Evolutionary conservation across 2,888 invertebrate genomes (phyloP), one percentile per base, ranked within the genome.

Genomic region (Drosophila stalkeri): DNA sequence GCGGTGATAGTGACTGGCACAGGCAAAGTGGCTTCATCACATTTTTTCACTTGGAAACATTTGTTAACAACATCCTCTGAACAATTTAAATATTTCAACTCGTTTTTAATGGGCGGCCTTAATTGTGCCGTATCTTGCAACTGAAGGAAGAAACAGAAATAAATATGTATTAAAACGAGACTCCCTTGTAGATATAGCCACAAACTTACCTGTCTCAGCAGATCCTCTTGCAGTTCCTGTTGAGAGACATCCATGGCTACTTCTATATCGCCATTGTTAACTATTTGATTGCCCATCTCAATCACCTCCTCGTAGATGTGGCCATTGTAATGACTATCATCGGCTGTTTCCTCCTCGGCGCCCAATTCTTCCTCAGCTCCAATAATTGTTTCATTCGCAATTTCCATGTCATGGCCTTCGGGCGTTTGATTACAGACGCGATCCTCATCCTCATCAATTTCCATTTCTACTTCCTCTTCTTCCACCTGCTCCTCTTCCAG

Each of bases 371-470:
- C 79, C 12, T 85, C 85, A 43, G 59, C 91, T 14, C 91, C 91
- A 61, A 92, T 91, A 20, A 90, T 80, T n/a, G 84, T 89, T 56
- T 80, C 85, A 7, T 64, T 60, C 14, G 56, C 68, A n/a, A 82
- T 73, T 49, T 70, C 75, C 37, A 86, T 74, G 35, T 75, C 82
- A 33, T 75, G 37, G 31, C 62, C 46, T 2, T 78, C 72, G 35
- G 68, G 20, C 5, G 60, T 66, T 49, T 77, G 69, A 49, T 79
- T 59, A 59, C 64, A 77, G 6, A 81, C 72, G 23, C 73, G 79
- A 7, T 75, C 62, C 8, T 59, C 66, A 0, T 64, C 44, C 9
- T 49, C 44, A 12, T 47, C 39, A 31, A 33, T 11, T 12, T 47
- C 46, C 20, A 27, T 55, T 23, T 47, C 23, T n/a, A 55, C 35